Percentiles rank a stretch among this genome's conserved stretches.
phyloP scores from a whole-genome alignment of 2,888 invertebrate species.

The Amiota communis region DNA sequence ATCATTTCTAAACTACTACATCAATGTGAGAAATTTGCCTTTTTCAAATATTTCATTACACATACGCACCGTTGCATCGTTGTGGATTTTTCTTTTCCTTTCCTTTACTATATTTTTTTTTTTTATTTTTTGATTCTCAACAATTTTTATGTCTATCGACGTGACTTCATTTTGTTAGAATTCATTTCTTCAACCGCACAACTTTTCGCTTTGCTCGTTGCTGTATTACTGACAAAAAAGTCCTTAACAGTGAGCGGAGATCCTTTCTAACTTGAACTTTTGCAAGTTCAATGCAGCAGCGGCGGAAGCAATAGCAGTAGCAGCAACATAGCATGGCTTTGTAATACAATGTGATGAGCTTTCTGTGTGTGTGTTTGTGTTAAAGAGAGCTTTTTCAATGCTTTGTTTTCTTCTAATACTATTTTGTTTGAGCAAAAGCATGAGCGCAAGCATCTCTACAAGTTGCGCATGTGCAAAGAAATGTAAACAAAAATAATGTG shows the following conservation, averaged over 20 bases:
- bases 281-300: background rate
- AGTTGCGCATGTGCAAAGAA: conserved; percentile 1
- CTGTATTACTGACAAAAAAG: conserved; percentile 20
- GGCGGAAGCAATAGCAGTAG: background rate
- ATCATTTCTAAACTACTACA: background rate
- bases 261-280: conserved; percentile 13
- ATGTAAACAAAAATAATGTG: background rate
- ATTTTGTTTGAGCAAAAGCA: background rate
- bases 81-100: background rate
- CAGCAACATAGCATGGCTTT: background rate
- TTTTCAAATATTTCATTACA: background rate
- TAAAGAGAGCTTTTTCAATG: background rate
- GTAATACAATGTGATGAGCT: background rate
- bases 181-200: background rate
- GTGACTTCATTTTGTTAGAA: too few relatives aligned
- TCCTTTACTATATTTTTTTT: background rate
- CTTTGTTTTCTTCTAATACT: background rate
- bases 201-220: conserved; percentile 13
- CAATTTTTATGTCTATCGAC: background rate
- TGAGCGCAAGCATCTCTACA: too few relatives aligned
- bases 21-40: background rate
- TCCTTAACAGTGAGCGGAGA: background rate
- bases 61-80: conserved; percentile 25
- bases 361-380: background rate
- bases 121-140: background rate